These are phyloP conservation scores for Pogonognathellus flavescens DNA, from an alignment of 1,140 invertebrate genomes.

Conservation along the genomic window DNA sequence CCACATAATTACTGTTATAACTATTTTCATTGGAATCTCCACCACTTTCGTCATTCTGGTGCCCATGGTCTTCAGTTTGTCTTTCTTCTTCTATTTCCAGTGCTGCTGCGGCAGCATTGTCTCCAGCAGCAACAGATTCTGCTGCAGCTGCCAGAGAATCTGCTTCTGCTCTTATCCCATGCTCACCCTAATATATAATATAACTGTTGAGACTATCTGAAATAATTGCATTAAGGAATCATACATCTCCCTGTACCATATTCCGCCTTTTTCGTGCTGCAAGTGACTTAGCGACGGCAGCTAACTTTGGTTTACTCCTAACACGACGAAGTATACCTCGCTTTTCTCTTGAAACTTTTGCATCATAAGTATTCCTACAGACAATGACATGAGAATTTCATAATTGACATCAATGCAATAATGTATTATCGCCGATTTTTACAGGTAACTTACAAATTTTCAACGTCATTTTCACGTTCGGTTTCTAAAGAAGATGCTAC, in stretches of 20 bases:
- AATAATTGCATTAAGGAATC: not conserved
- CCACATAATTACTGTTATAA: too few species aligned
- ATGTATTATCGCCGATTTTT: too few species aligned
- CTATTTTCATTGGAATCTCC: not conserved
- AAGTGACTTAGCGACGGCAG: not conserved
- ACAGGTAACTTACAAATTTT: too few species aligned
- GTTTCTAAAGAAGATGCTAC: not conserved
- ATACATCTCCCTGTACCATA: not conserved
- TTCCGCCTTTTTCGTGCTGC: not conserved
- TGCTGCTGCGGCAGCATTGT: slow-evolving; percentile 8
- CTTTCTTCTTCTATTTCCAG: slow-evolving; percentile 17
- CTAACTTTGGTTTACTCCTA: not conserved
- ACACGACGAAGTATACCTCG: not conserved
- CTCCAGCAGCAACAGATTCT: slow-evolving; percentile 25
- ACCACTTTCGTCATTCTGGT: not conserved
- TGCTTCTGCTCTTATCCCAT: slow-evolving; percentile 4
- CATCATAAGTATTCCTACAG: not conserved
- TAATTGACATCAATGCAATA: not conserved
- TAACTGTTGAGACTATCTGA: too few species aligned
- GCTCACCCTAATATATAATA: not conserved
- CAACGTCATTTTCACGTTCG: not conserved
- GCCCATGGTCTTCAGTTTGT: not conserved
- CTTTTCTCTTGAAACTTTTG: not conserved
- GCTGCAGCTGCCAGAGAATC: slow-evolving; percentile 19
- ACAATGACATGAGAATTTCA: not conserved